A percentile compares a stretch with the other conserved stretches of the same genome.
Conservation (phyloP, 2,888 invertebrate genomes). For the Ectemnius lituratus region DNA sequence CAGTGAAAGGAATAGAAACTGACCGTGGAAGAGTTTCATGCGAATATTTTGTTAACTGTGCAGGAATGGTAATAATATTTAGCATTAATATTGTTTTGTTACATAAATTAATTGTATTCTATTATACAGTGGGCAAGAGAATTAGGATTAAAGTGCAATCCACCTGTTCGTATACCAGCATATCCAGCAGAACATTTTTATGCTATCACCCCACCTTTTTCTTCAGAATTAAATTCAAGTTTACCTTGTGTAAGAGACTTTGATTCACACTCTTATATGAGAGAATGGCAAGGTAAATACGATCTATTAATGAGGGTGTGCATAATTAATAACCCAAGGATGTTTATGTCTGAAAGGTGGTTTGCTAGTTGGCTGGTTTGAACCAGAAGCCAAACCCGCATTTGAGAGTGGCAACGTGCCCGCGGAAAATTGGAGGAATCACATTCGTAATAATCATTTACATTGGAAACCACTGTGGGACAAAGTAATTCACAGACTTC, state of each 20-base stretch:
- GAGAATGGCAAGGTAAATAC: conserved; percentile 79
- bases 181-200: conserved; percentile 86
- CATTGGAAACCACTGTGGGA: conserved; percentile 82
- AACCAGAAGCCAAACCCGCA: conserved; percentile 83
- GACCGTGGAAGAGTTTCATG: conserved; percentile 81
- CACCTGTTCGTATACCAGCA: conserved; percentile 83
- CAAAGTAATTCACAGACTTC: conserved; percentile 80
- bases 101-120: conserved; percentile 17
- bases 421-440: conserved; percentile 78
- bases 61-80: conserved; percentile 81
- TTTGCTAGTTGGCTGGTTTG: conserved; percentile 84
- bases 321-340: background rate
- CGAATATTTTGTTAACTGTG: conserved; percentile 85
- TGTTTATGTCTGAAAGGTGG: conserved; percentile 67
- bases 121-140: conserved; percentile 80
- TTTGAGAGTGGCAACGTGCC: conserved; percentile 79
- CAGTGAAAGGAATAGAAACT: conserved; percentile 82
- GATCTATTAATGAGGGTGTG: background rate
- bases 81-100: conserved; percentile 11
- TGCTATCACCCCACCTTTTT: conserved; percentile 80
- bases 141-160: conserved; percentile 80
- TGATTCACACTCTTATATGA: conserved; percentile 82
- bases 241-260: conserved; percentile 83
- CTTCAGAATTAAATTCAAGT: conserved; percentile 68
- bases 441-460: conserved; percentile 80